Base-by-base conservation (phyloP, 2,888 invertebrate species). In the Exephanes ischioxanthus region DNA sequence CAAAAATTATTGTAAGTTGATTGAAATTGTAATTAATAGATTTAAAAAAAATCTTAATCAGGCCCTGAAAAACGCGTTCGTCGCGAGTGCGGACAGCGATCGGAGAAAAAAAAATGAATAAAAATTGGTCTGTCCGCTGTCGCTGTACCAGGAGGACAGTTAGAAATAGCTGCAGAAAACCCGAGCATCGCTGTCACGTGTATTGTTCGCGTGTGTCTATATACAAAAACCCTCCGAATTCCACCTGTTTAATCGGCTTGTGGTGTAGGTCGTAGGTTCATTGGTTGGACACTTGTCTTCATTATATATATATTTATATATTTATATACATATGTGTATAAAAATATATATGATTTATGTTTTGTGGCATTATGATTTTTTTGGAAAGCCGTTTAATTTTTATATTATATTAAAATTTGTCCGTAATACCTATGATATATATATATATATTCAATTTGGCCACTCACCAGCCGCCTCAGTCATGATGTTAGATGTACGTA, bases 241-340 rank as follows among this genome's bases (percentile, higher is more conserved):
- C 88, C 89, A 90, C 89, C 86, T 89, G 86, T 91, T 91, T 91
- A 88, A 91, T 90, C 90, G 89, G 90, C 91, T 92, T 93, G 89
- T 92, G 91, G 90, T 91, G 92, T 93, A 92, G 92, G 92, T 90
- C 84, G 91, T 93, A 93, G 91, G 92, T 90, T 89, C 87, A 88
- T 91, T 92, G 89, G 90, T 88, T 89, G 87, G 89, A 68, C 89
- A 88, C 84, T 88, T 84, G 85, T 88, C 83, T 67, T 76, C 53
- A 78, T 82, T 73, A 83, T 66, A 61, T 11, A 30, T 30, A 22
- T 61, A 61, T 30, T 66, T 72, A 63, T 58, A 58, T 68, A 83
- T 81, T 87, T 86, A 82, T 85, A 78, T 41, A 41, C 11, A 41
- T 41, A 41, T 41, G 41, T 41, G 41, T 41, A 41, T 41, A 9